phyloP scores from a whole-genome alignment of 2,113 vertebrate genomes.

The Sinosuthora webbiana region DNA sequence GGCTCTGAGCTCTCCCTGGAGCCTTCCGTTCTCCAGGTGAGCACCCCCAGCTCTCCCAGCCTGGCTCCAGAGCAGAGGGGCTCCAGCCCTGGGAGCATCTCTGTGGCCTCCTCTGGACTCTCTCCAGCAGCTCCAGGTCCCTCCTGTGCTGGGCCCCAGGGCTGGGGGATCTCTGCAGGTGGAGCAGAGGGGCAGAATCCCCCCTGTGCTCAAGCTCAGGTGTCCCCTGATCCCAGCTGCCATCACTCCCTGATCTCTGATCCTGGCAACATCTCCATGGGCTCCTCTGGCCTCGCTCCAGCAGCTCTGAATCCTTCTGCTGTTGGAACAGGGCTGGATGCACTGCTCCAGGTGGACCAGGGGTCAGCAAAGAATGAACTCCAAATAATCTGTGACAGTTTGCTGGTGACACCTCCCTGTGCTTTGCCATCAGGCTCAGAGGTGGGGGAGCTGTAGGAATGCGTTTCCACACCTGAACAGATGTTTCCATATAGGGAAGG shows the following conservation, averaged over 20 bases:
- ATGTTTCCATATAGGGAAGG: no score
- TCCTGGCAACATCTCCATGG: background rate
- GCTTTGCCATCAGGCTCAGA: background rate
- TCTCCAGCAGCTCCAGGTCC: background rate
- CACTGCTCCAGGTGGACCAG: background rate
- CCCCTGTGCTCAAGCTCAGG: background rate
- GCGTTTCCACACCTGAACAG: no score
- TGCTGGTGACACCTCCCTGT: background rate
- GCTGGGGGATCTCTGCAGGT: background rate
- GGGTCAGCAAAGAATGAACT: background rate
- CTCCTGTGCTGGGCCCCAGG: background rate
- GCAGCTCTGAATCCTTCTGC: background rate
- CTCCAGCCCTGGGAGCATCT: background rate
- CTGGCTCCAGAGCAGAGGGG: background rate
- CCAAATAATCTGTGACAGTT: background rate
- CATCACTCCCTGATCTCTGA: background rate
- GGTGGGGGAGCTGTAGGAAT: background rate
- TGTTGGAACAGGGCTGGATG: background rate
- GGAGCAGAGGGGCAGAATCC: background rate
- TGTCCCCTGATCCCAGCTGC: background rate
- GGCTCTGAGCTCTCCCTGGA: background rate
- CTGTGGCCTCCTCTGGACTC: accelerated
- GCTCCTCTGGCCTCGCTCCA: background rate
- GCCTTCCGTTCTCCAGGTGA: background rate
- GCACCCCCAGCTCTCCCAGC: background rate